Conservation (phyloP, 2,797 vertebrate genomes). For the Peromyscus eremicus region DNA sequence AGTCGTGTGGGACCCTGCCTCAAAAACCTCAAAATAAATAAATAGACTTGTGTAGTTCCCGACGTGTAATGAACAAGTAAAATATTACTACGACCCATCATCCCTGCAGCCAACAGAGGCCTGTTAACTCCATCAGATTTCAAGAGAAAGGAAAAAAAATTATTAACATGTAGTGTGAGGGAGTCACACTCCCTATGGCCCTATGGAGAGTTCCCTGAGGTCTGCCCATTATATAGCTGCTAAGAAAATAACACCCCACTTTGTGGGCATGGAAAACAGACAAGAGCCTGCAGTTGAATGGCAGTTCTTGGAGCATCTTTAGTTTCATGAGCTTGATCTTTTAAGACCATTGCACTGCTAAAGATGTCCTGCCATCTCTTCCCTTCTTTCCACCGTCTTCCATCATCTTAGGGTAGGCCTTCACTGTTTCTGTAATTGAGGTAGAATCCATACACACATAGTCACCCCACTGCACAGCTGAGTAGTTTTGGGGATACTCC, state of each 20-base stretch:
- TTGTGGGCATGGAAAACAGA: not conserved
- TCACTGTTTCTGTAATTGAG: not conserved
- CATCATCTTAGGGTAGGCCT: too few relatives aligned
- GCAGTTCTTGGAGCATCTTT: not conserved
- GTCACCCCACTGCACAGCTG: not conserved
- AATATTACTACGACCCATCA: not conserved
- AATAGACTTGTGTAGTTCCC: not conserved
- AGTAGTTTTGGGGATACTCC: too few relatives aligned
- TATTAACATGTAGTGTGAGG: not conserved
- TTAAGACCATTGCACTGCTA: not conserved
- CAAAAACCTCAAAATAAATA: not conserved
- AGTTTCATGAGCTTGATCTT: not conserved
- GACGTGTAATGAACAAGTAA: not conserved
- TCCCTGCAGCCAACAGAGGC: not conserved
- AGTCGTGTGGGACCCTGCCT: not conserved
- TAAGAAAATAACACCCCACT: not conserved
- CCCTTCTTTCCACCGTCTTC: too few relatives aligned
- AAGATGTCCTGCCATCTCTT: not conserved
- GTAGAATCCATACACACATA: too few relatives aligned
- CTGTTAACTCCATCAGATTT: not conserved
- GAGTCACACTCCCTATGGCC: not conserved
- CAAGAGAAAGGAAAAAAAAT: not conserved
- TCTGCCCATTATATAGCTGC: not conserved
- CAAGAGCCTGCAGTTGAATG: not conserved
- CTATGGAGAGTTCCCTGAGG: not conserved